phyloP scores from a whole-genome alignment of 1,140 invertebrate genomes.

The Diploscapter pachys region DNA sequence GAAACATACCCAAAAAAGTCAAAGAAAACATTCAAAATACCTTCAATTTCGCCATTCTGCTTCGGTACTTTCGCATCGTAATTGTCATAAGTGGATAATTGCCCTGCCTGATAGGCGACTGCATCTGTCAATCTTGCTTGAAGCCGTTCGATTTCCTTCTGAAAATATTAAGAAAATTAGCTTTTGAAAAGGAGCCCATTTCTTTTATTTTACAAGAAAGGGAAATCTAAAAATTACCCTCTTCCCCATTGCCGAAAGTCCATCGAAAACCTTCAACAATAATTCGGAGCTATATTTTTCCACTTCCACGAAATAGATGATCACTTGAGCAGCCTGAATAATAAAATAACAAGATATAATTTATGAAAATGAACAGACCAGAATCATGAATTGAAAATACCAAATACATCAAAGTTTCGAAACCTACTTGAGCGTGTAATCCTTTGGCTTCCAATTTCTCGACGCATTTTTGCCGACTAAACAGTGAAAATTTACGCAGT shows the following conservation, averaged over 20 bases:
- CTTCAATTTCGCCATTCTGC: too few species aligned
- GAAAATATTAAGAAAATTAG: too few species aligned
- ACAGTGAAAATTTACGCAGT: constrained; percentile 11
- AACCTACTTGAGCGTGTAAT: constrained; percentile 5
- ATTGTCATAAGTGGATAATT: constrained; percentile 18
- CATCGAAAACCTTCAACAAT: constrained; percentile 1
- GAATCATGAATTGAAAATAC: background rate
- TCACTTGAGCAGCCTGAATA: constrained; percentile 7
- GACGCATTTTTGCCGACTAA: constrained; percentile 1
- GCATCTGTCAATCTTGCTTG: constrained; percentile 1
- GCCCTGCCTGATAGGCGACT: constrained; percentile 1
- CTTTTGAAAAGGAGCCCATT: too few species aligned
- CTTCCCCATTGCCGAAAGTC: background rate
- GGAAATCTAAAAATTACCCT: background rate
- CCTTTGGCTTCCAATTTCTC: constrained; percentile 14
- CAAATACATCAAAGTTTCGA: too few species aligned
- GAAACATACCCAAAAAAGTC: too few species aligned
- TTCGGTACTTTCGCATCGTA: background rate
- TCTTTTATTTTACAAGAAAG: too few species aligned
- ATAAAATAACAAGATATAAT: background rate
- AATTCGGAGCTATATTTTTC: background rate
- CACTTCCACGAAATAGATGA: background rate
- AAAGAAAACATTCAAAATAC: too few species aligned
- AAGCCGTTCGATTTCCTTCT: constrained; percentile 15
- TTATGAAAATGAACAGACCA: background rate